A percentile compares a stretch with the other conserved stretches of the same genome.
These are phyloP conservation scores for Ibycter americanus DNA, from an alignment of 2,797 vertebrate genomes.

Conservation along the genomic window DNA sequence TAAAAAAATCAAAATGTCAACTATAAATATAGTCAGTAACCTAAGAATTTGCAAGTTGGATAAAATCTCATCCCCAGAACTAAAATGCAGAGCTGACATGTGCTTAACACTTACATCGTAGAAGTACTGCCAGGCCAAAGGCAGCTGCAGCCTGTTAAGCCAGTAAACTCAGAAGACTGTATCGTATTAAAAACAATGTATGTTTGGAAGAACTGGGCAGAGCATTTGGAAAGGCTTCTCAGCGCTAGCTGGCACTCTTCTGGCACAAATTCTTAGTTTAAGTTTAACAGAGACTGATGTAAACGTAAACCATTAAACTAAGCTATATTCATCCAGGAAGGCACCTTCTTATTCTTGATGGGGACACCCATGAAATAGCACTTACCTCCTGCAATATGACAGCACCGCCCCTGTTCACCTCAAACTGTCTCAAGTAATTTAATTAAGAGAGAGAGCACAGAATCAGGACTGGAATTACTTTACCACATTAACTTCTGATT, in stretches of 20 bases:
- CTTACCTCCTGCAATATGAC: neutral
- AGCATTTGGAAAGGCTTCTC: neutral
- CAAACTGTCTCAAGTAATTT: neutral
- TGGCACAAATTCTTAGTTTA: neutral
- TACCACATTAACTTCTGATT: neutral
- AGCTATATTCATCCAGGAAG: neutral
- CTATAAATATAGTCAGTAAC: neutral
- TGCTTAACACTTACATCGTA: neutral
- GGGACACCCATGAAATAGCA: neutral
- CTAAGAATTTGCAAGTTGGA: neutral
- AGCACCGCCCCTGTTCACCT: neutral
- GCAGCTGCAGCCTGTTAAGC: neutral
- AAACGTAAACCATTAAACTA: neutral
- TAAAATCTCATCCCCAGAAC: neutral
- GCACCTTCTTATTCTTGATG: neutral
- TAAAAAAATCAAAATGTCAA: neutral
- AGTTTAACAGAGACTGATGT: neutral
- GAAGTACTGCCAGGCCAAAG: neutral
- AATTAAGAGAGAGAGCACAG: neutral
- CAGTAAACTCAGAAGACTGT: neutral
- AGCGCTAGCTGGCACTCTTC: neutral
- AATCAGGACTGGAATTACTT: neutral
- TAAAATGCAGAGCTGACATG: neutral
- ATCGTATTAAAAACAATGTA: neutral
- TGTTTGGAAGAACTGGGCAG: neutral